A percentile compares a stretch with the other conserved stretches of the same genome.
Conservation (phyloP, 2,888 invertebrate species). For the Aphidoletes aphidimyza region DNA sequence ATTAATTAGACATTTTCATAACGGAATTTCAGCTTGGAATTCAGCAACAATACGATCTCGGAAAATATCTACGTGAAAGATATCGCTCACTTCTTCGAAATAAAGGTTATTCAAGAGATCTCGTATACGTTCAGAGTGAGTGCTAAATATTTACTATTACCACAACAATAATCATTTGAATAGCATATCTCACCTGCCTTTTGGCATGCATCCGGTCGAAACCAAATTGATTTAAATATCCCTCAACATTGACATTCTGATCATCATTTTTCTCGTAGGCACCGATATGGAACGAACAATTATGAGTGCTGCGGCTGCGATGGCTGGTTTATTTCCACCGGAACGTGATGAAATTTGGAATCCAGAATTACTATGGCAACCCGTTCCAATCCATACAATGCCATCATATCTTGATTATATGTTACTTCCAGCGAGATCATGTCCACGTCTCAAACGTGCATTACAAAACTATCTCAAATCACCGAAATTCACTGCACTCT, state of each 20-base stretch:
- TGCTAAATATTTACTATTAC: background rate
- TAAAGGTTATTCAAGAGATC: slow-evolving; percentile 68
- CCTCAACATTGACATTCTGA: too few species aligned
- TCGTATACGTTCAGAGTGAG: slow-evolving; percentile 68
- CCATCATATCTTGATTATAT: slow-evolving; percentile 74
- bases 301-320: slow-evolving; percentile 85
- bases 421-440: slow-evolving; percentile 72
- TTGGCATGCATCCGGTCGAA: too few species aligned
- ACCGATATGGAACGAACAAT: slow-evolving; percentile 91
- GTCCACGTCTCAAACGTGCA: slow-evolving; percentile 70
- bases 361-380: slow-evolving; percentile 74
- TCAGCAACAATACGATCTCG: slow-evolving; percentile 78
- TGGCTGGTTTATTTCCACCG: slow-evolving; percentile 83
- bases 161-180: background rate
- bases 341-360: slow-evolving; percentile 72
- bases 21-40: slow-evolving; percentile 72
- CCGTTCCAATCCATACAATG: slow-evolving; percentile 79
- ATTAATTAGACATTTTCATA: too few species aligned
- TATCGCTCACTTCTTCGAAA: slow-evolving; percentile 72
- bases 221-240: too few species aligned
- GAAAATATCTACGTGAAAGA: slow-evolving; percentile 78
- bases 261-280: background rate
- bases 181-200: too few species aligned
- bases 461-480: slow-evolving; percentile 63
- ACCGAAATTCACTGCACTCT: slow-evolving; percentile 67